These are phyloP conservation scores for Vicugna pacos DNA, from an alignment of 2,113 vertebrate species.

Conservation along the genomic window DNA sequence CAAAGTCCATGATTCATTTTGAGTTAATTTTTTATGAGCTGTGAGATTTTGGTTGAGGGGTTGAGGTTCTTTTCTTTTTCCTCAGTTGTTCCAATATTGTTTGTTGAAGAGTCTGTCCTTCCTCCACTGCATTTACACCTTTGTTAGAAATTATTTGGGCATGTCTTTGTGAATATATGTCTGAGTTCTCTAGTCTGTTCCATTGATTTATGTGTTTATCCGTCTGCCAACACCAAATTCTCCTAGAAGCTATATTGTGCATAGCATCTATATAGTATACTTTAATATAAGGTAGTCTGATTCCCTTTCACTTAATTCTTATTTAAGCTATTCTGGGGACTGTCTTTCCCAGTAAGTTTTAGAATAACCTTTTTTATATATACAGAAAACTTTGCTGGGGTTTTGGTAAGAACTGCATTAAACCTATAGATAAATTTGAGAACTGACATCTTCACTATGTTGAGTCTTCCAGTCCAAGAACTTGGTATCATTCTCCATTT, in stretches of 20 bases:
- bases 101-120: not conserved
- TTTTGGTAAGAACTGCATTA: not conserved
- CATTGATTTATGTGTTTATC: not conserved
- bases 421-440: not conserved
- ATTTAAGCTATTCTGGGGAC: not conserved
- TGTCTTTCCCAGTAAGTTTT: slow-evolving; percentile 7
- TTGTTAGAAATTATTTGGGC: not conserved
- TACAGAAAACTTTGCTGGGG: not conserved
- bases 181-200: slow-evolving; percentile 4
- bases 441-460: not conserved
- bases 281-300: not conserved
- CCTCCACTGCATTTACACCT: not conserved
- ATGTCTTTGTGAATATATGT: not conserved
- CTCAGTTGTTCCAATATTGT: not conserved
- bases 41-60: not conserved
- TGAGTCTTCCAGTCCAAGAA: not conserved
- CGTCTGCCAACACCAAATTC: not conserved
- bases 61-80: not conserved
- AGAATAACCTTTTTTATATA: not conserved
- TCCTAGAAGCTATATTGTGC: not conserved
- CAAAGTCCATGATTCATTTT: not conserved
- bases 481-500: not conserved
- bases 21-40: not conserved
- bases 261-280: not conserved
- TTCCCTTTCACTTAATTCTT: slow-evolving; percentile 1